phyloP scores from a whole-genome alignment of 2,113 vertebrate species.

The Oophaga pumilio region DNA sequence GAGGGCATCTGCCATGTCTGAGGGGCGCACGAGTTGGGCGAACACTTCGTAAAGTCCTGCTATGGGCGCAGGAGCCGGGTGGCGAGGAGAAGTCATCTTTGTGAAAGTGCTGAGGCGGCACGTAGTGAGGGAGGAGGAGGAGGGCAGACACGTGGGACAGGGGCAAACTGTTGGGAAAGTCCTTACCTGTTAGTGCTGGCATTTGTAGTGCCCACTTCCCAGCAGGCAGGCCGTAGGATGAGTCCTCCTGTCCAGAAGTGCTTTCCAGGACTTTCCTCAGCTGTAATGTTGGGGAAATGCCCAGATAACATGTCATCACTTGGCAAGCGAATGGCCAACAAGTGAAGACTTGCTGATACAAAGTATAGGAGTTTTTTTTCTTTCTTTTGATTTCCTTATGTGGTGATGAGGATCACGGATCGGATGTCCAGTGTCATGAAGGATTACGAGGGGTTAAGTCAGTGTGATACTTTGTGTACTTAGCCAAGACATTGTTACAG shows the following conservation, averaged over 20 bases:
- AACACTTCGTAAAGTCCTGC: neutral
- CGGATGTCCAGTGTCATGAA: neutral
- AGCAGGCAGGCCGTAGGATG: neutral
- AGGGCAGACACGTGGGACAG: slow-evolving; percentile 30
- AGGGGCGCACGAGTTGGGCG: neutral
- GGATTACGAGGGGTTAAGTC: no score
- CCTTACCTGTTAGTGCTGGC: neutral
- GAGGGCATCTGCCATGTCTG: slow-evolving; percentile 7
- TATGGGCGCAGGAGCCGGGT: neutral
- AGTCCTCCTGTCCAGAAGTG: neutral
- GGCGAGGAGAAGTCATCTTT: slow-evolving; percentile 24
- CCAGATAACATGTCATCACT: neutral
- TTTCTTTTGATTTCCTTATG: neutral
- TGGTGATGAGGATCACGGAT: neutral
- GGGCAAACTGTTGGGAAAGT: slow-evolving; percentile 27
- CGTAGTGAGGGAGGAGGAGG: slow-evolving; percentile 32
- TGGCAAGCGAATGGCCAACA: neutral
- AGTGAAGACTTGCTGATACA: neutral
- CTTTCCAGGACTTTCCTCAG: neutral
- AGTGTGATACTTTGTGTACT: neutral
- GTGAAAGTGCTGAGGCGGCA: slow-evolving; percentile 54
- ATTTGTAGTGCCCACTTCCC: neutral
- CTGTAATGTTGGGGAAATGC: neutral
- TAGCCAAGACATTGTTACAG: neutral
- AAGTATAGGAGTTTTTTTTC: neutral